Percentiles rank a stretch among this genome's conserved stretches.
phyloP scores from a whole-genome alignment of 2,797 vertebrate genomes.

The Tokudaia tokunoshimensis region DNA sequence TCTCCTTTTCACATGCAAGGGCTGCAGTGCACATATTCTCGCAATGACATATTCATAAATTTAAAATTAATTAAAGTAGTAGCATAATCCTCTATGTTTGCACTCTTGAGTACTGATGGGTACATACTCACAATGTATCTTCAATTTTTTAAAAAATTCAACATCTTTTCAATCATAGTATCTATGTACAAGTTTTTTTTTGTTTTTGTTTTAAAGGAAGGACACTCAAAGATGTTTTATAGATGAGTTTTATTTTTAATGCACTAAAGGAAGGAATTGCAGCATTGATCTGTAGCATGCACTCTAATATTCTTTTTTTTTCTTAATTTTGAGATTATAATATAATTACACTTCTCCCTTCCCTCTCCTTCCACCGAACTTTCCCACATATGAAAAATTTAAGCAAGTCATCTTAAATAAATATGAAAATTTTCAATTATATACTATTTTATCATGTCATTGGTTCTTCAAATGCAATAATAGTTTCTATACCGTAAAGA shows the following conservation, averaged over 20 bases:
- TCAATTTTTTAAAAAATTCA: slow-evolving; percentile 40
- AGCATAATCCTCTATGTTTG: neutral
- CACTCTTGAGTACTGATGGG: neutral
- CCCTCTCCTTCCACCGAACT: neutral
- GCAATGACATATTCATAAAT: neutral
- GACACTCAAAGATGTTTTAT: neutral
- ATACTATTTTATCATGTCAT: neutral
- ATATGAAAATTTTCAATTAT: neutral
- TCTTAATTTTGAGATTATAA: neutral
- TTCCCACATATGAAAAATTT: neutral
- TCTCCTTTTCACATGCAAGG: too few species aligned
- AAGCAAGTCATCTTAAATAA: neutral
- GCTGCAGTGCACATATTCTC: neutral
- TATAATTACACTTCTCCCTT: neutral
- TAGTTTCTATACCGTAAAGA: neutral
- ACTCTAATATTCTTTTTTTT: neutral
- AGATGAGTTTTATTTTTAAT: neutral
- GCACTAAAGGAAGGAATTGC: neutral
- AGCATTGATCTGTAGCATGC: neutral
- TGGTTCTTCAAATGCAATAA: neutral
- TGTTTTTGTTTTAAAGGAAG: neutral
- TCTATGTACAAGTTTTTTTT: neutral
- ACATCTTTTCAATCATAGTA: neutral
- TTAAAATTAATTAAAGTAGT: neutral
- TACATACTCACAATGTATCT: slow-evolving; percentile 35